Conservation (phyloP, 1,140 invertebrate species). For the Mactra quadrangularis region DNA sequence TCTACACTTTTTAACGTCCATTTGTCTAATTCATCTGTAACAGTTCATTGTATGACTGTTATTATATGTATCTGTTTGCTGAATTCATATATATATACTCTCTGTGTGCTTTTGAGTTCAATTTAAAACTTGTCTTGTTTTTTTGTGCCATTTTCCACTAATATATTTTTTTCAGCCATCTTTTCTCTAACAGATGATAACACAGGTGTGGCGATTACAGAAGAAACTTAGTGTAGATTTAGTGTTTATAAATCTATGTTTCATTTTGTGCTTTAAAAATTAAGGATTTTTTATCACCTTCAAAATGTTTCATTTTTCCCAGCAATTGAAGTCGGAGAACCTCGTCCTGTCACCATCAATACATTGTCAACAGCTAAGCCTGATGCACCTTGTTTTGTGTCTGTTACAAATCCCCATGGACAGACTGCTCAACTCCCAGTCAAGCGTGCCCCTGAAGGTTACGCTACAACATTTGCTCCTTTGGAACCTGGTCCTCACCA, state of each 20-base stretch:
- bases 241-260: no score
- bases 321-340: slow-evolving; percentile 72
- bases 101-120: slow-evolving; percentile 23
- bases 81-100: slow-evolving; percentile 29
- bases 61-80: slow-evolving; percentile 18
- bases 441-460: slow-evolving; percentile 88
- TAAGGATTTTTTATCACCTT: no score
- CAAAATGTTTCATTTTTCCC: slow-evolving; percentile 3
- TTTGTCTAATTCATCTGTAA: not conserved
- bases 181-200: no score
- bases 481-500: slow-evolving; percentile 92
- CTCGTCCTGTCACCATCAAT: slow-evolving; percentile 92
- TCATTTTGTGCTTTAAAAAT: no score
- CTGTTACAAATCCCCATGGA: slow-evolving; percentile 80
- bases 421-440: slow-evolving; percentile 86
- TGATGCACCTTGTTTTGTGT: slow-evolving; percentile 87
- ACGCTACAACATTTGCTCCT: slow-evolving; percentile 93
- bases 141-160: slow-evolving; percentile 23
- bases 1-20: not conserved
- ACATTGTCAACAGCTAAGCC: slow-evolving; percentile 88
- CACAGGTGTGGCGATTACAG: no score
- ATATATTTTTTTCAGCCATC: not conserved
- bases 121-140: slow-evolving; percentile 1
- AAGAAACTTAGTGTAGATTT: no score
- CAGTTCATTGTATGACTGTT: not conserved